Percentiles rank a stretch among this genome's conserved stretches.
Conservation (phyloP, 2,888 invertebrate species). For the Parnassius glacialis region DNA sequence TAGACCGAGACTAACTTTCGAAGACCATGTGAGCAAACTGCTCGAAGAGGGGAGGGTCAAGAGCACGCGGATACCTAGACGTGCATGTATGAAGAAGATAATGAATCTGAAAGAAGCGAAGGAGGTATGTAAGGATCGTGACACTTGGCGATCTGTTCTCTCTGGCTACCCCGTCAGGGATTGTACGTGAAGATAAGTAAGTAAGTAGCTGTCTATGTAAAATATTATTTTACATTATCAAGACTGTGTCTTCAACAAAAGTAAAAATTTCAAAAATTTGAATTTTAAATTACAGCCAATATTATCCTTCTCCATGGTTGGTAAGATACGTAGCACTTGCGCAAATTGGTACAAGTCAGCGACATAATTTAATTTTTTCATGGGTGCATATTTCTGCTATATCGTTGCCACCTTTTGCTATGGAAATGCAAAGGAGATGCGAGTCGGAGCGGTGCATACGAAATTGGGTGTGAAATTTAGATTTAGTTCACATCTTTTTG, state of each 20-base stretch:
- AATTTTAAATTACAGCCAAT: background rate
- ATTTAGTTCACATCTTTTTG: constrained; percentile 13
- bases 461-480: constrained; percentile 22
- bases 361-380: constrained; percentile 23
- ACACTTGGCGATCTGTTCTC: too few species aligned
- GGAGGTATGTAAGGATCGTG: too few species aligned
- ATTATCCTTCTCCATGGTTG: background rate
- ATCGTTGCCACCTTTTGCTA: constrained; percentile 18
- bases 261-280: background rate
- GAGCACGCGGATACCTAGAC: too few species aligned
- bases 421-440: constrained; percentile 24
- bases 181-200: too few species aligned
- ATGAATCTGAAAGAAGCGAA: too few species aligned
- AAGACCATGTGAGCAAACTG: too few species aligned
- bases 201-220: too few species aligned
- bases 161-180: too few species aligned
- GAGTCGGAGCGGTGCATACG: constrained; percentile 22
- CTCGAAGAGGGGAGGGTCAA: too few species aligned
- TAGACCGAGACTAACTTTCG: too few species aligned
- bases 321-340: constrained; percentile 3
- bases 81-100: too few species aligned
- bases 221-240: too few species aligned
- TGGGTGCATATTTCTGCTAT: constrained; percentile 16
- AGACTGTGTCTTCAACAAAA: background rate
- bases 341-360: constrained; percentile 20